These are phyloP conservation scores for Aphrocallistes beatrix DNA, from an alignment of 37 sponge, comb jelly and placozoan species.

Conservation along the genomic window DNA sequence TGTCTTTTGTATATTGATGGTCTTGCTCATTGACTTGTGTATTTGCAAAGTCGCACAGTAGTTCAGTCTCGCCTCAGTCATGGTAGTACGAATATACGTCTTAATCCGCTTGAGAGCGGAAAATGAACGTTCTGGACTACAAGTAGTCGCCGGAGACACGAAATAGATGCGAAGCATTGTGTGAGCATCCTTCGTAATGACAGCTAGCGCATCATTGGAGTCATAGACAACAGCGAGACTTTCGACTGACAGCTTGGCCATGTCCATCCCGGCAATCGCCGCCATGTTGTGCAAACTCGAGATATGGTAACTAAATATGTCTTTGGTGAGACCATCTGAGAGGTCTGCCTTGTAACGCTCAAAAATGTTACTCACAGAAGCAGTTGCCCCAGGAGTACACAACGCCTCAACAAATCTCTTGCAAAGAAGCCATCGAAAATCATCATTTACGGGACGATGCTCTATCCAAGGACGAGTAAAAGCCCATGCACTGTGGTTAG, in stretches of 20 bases:
- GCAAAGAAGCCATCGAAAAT: background rate
- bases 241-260: constrained; percentile 15
- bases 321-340: background rate
- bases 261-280: background rate
- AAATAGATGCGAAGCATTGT: constrained; percentile 11
- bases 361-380: background rate
- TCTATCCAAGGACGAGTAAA: background rate
- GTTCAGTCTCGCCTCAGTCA: constrained; percentile 14
- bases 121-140: background rate
- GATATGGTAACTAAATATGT: constrained; percentile 6
- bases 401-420: constrained; percentile 3
- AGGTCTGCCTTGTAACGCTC: constrained; percentile 16
- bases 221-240: constrained; percentile 14
- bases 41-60: background rate
- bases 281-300: constrained; percentile 5
- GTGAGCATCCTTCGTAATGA: constrained; percentile 8
- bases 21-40: background rate
- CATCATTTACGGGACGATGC: constrained; percentile 10
- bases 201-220: constrained; percentile 5
- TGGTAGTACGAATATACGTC: constrained; percentile 3
- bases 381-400: constrained; percentile 5
- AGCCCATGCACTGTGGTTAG: constrained; percentile 4
- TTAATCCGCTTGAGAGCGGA: constrained; percentile 12
- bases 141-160: constrained; percentile 9
- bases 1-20: constrained; percentile 14